Percentiles rank a stretch among this genome's conserved stretches.
phyloP scores from a whole-genome alignment of 2,113 vertebrate genomes.

The Saccopteryx bilineata region DNA sequence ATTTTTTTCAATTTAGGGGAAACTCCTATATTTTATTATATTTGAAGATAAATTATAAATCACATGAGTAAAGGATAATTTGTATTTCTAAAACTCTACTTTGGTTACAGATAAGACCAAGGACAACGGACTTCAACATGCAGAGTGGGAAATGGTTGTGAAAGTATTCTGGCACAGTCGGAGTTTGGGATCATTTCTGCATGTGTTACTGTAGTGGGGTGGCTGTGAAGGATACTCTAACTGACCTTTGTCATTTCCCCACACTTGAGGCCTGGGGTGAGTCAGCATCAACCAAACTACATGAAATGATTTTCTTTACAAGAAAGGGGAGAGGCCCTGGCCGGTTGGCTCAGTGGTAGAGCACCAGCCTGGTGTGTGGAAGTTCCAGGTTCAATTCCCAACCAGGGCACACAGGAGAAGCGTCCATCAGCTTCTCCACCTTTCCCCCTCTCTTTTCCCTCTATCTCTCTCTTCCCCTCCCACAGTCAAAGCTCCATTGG shows the following conservation, averaged over 20 bases:
- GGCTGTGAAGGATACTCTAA: rapidly evolving
- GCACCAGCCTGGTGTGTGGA: too few relatives aligned
- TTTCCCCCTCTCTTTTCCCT: too few relatives aligned
- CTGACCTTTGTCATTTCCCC: neutral
- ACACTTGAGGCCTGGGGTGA: neutral
- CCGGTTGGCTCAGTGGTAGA: too few relatives aligned
- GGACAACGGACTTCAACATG: neutral
- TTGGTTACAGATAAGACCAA: neutral
- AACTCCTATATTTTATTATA: constrained; percentile 11
- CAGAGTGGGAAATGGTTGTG: neutral
- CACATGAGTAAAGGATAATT: neutral
- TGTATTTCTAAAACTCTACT: constrained; percentile 36
- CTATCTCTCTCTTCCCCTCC: too few relatives aligned
- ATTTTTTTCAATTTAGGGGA: constrained; percentile 1
- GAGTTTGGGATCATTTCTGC: neutral
- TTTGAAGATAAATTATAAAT: constrained; percentile 24
- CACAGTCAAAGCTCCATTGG: too few relatives aligned
- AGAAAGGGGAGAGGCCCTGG: neutral
- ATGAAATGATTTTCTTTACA: neutral
- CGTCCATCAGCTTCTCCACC: too few relatives aligned
- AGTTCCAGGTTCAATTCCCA: too few relatives aligned
- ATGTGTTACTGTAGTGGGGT: neutral
- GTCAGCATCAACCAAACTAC: neutral
- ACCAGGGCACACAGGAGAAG: too few relatives aligned
- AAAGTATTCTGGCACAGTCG: neutral